Evolutionary conservation across 2,888 invertebrate genomes (phyloP), one percentile per base, ranked within the genome.

Genomic region (Scelioninae gen. 1): DNA sequence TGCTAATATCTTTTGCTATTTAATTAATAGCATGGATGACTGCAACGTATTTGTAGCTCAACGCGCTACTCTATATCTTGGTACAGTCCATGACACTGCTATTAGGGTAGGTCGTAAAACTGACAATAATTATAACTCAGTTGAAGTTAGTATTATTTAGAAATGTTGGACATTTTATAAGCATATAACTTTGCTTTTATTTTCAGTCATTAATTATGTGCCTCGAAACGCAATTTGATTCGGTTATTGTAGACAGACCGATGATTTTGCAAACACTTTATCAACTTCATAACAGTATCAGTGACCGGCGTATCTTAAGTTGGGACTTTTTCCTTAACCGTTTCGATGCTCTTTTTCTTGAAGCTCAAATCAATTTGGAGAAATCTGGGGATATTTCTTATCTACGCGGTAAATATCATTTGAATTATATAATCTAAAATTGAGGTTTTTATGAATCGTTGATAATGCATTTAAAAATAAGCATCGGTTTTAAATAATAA

Each of bases 251-350:
- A 79, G 99, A 99, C 93, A 95, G 99, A 47, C 98, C 99, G 0
- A 97, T 99, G 95, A 97, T 99, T 34, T 94, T 99, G 47, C 98
- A 99, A 92, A 97, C 98, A 1, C 94, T 99, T 68, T 98, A 98
- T 92, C 97, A 99, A 91, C 94, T 99, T 6, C 97, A 98, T 91
- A 98, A 98, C 91, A 96, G 97, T 1, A 94, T 99, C 34, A 96
- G 96, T 86, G 97, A 98, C 92, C 94, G 98, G 55, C 95, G 95
- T 88, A 97, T 99, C 78, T 94, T 99, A 13, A 95, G 96, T 0
- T 99, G 99, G 99, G 98, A 99, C 85, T 99, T 99, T 94, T 99
- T 99, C 92, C 94, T 99, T 29, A 97, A 98, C 91, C 95, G 98
- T 71, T 99, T 99, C 91, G 99, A 99, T 91, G 96, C 98, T 0